These are phyloP conservation scores for Atlantisia rogersi DNA, from an alignment of 2,113 vertebrate genomes.

Conservation along the genomic window DNA sequence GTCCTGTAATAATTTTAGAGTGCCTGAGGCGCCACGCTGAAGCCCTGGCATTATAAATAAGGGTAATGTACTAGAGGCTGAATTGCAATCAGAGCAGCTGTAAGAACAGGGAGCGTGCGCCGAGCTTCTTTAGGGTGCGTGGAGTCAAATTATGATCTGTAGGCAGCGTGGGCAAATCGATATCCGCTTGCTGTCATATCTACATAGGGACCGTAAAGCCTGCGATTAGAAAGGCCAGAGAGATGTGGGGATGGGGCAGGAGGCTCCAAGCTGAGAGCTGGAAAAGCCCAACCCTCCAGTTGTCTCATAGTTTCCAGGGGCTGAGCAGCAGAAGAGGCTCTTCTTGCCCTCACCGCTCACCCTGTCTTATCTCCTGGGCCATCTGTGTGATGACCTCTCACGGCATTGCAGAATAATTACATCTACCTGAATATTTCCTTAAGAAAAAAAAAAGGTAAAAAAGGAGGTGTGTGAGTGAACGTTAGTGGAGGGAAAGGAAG, in stretches of 20 bases:
- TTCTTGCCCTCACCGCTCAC: background rate
- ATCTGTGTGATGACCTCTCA: background rate
- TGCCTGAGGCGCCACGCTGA: slow-evolving; percentile 44
- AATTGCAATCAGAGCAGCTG: slow-evolving; percentile 55
- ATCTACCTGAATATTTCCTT: background rate
- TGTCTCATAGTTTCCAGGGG: background rate
- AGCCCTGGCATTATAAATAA: slow-evolving; percentile 69
- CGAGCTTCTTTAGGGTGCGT: slow-evolving; percentile 26
- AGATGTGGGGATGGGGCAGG: background rate
- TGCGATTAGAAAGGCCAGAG: background rate
- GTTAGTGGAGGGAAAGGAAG: background rate
- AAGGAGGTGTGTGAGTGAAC: background rate
- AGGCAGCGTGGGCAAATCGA: slow-evolving; percentile 42
- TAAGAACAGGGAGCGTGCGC: background rate
- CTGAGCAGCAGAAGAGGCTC: background rate
- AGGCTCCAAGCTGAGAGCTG: background rate
- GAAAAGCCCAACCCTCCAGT: rapidly evolving
- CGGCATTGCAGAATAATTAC: background rate
- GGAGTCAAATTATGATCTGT: slow-evolving; percentile 32
- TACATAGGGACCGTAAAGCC: background rate
- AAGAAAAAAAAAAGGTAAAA: background rate
- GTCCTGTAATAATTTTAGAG: slow-evolving; percentile 68
- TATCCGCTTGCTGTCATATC: background rate
- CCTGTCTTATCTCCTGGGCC: background rate
- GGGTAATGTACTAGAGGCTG: slow-evolving; percentile 67